Conservation (phyloP, 2,888 invertebrate genomes). For the Scaptomyza reducta region DNA sequence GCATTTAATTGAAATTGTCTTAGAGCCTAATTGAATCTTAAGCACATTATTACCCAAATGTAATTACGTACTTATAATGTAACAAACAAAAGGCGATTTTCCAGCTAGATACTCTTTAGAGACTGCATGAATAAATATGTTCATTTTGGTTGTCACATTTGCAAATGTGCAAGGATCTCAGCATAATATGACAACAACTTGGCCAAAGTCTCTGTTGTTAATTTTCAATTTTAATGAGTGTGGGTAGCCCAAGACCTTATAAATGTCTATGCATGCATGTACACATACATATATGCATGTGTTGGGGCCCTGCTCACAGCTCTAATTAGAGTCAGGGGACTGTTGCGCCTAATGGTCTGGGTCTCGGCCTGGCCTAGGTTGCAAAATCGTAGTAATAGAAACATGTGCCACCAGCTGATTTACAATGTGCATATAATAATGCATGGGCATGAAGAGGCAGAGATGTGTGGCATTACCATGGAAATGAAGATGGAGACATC, state of each 20-base stretch:
- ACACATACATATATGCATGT: conserved; percentile 14
- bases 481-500: conserved; percentile 60
- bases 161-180: conserved; percentile 26
- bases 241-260: not conserved
- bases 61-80: conserved; percentile 3
- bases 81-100: not conserved
- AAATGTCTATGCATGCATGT: conserved; percentile 3
- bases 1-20: not conserved
- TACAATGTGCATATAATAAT: conserved; percentile 41
- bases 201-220: conserved; percentile 36
- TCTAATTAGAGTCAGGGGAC: conserved; percentile 53
- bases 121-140: conserved; percentile 23
- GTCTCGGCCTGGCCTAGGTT: conserved; percentile 28
- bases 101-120: conserved; percentile 1
- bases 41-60: conserved; percentile 2
- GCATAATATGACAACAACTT: conserved; percentile 35
- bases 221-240: conserved; percentile 38
- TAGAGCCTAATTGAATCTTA: not conserved
- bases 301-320: conserved; percentile 23
- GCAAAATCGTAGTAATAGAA: conserved; percentile 39
- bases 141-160: conserved; percentile 27
- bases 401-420: conserved; percentile 65
- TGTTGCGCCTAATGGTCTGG: conserved; percentile 46
- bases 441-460: not conserved
- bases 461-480: conserved; percentile 39